Evolutionary conservation across 2,113 vertebrate genomes (phyloP).

Genomic region (Aythya baeri): DNA sequence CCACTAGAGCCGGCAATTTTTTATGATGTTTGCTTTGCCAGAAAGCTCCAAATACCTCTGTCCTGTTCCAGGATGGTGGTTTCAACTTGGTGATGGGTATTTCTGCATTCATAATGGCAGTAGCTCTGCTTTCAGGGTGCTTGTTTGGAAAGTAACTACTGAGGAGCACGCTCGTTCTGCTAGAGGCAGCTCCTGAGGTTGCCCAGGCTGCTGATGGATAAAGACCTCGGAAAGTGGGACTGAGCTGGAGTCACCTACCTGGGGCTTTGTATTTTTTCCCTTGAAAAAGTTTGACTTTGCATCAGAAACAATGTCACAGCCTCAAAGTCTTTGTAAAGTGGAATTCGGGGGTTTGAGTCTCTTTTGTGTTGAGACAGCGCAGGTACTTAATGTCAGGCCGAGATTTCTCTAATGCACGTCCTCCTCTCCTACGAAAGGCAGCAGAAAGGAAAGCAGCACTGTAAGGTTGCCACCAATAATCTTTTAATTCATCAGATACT

Average conservation of each 20-base stretch:
- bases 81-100: not conserved
- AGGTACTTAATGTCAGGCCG: not conserved
- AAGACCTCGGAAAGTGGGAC: not conserved
- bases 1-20: not conserved
- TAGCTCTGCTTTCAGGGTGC: not conserved
- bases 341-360: not conserved
- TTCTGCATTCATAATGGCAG: not conserved
- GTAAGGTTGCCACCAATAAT: not conserved
- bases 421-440: not conserved
- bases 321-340: not conserved
- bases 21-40: not conserved
- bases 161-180: not conserved
- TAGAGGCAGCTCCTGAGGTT: not conserved
- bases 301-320: not conserved
- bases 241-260: not conserved
- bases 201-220: not conserved
- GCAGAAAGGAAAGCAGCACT: not conserved
- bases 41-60: not conserved
- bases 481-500: constrained; percentile 15
- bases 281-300: not conserved
- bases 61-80: not conserved
- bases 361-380: not conserved
- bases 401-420: not conserved
- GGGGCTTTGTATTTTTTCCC: not conserved
- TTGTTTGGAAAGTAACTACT: rapidly evolving